A percentile compares a stretch with the other conserved stretches of the same genome.
Conservation (phyloP, 1,140 invertebrate species). For the Drosophila rhopaloa region DNA sequence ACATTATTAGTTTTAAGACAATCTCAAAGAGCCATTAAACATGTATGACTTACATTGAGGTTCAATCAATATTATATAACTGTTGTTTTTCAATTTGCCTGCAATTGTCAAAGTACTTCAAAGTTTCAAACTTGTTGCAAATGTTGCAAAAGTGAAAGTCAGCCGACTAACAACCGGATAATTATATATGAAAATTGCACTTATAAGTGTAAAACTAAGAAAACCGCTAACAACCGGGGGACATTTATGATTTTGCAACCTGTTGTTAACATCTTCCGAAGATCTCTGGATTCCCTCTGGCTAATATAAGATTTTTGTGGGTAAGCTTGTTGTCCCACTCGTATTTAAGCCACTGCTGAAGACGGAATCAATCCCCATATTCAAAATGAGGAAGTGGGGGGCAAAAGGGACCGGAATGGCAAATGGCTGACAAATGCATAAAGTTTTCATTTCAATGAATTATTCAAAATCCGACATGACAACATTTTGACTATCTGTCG, state of each 20-base stretch:
- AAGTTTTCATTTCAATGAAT: constrained; percentile 78
- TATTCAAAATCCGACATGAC: constrained; percentile 78
- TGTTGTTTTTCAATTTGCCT: too few relatives aligned
- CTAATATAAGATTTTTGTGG: background rate
- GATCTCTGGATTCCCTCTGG: background rate
- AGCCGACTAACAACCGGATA: too few relatives aligned
- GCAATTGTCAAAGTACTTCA: background rate
- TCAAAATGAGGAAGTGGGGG: background rate
- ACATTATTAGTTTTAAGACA: too few relatives aligned
- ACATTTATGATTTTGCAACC: background rate
- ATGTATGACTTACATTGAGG: too few relatives aligned
- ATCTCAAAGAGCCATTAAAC: too few relatives aligned
- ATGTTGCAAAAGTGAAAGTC: too few relatives aligned
- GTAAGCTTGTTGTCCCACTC: background rate
- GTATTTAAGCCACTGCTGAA: constrained; percentile 8
- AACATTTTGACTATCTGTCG: constrained; percentile 73
- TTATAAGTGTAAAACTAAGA: too few relatives aligned
- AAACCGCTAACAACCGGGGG: too few relatives aligned
- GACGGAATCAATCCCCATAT: constrained; percentile 4
- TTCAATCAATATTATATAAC: too few relatives aligned
- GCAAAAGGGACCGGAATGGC: constrained; percentile 26
- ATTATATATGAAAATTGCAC: too few relatives aligned
- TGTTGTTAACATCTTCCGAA: background rate
- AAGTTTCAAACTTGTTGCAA: background rate
- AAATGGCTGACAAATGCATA: constrained; percentile 80